Percentiles rank a stretch among this genome's conserved stretches.
These are phyloP conservation scores for Kryptolebias ocellatus DNA, from an alignment of 2,797 vertebrate species.

Conservation along the genomic window DNA sequence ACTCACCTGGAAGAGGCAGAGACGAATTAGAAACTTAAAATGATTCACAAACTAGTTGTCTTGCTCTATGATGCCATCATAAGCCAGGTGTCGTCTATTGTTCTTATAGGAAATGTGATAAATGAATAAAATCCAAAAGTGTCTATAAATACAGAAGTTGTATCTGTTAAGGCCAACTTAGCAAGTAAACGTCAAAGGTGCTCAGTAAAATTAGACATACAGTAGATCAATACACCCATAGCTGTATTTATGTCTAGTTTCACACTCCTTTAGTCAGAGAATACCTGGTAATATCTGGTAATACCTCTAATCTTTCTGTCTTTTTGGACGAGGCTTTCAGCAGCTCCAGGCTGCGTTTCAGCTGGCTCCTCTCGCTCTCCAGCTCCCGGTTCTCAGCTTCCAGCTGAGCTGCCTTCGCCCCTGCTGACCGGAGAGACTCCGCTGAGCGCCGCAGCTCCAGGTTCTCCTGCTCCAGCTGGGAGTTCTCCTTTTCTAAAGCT, in stretches of 20 bases:
- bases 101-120: no score
- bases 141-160: no score
- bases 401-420: slow-evolving; percentile 90
- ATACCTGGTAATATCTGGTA: background rate
- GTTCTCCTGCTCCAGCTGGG: slow-evolving; percentile 94
- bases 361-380: slow-evolving; percentile 91
- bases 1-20: slow-evolving; percentile 79
- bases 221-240: slow-evolving; percentile 19
- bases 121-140: no score
- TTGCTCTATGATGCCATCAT: background rate
- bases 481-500: slow-evolving; percentile 93
- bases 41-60: slow-evolving; percentile 54
- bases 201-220: no score
- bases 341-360: slow-evolving; percentile 92
- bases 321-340: slow-evolving; percentile 95
- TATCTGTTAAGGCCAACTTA: no score
- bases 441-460: slow-evolving; percentile 89
- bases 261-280: background rate
- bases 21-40: slow-evolving; percentile 56
- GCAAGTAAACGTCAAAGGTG: no score
- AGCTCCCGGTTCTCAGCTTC: slow-evolving; percentile 94
- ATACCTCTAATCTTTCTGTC: slow-evolving; percentile 91
- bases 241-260: background rate
- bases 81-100: no score
- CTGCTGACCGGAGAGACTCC: slow-evolving; percentile 87